phyloP scores from a whole-genome alignment of 2,113 vertebrate genomes.

The Elachura formosa region DNA sequence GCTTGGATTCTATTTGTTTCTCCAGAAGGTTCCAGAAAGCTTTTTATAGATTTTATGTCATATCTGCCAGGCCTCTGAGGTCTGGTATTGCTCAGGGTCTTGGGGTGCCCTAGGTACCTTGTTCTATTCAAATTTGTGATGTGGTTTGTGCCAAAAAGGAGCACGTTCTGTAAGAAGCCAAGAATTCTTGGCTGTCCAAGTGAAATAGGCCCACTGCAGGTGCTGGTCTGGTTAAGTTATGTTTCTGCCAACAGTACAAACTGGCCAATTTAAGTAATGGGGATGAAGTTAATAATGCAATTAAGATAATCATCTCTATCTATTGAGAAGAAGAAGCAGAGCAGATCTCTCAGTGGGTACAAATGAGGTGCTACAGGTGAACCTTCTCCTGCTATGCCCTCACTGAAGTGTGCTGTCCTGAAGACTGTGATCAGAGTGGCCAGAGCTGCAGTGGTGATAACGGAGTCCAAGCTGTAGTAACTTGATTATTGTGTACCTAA shows the following conservation, averaged over 20 bases:
- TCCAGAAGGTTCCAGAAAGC: neutral
- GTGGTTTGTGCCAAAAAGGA: neutral
- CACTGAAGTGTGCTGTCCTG: accelerated
- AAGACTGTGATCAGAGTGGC: accelerated
- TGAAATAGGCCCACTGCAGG: neutral
- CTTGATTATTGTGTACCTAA: neutral
- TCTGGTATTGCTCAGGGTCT: neutral
- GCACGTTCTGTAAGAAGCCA: neutral
- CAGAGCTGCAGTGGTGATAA: neutral
- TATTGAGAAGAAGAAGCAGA: neutral
- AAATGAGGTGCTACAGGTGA: neutral
- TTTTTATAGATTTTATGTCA: neutral
- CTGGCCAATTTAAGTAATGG: neutral
- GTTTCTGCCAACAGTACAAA: neutral
- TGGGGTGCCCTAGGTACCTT: neutral
- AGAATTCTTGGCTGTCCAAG: neutral
- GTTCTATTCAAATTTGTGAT: neutral
- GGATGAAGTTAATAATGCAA: neutral
- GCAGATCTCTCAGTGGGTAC: neutral
- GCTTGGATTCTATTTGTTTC: neutral
- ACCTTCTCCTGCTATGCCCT: neutral
- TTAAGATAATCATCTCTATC: neutral
- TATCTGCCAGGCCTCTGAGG: neutral
- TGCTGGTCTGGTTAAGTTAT: neutral
- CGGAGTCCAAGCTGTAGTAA: neutral